Conservation (phyloP, 2,113 vertebrate genomes). For the Psammodynastes pulverulentus region DNA sequence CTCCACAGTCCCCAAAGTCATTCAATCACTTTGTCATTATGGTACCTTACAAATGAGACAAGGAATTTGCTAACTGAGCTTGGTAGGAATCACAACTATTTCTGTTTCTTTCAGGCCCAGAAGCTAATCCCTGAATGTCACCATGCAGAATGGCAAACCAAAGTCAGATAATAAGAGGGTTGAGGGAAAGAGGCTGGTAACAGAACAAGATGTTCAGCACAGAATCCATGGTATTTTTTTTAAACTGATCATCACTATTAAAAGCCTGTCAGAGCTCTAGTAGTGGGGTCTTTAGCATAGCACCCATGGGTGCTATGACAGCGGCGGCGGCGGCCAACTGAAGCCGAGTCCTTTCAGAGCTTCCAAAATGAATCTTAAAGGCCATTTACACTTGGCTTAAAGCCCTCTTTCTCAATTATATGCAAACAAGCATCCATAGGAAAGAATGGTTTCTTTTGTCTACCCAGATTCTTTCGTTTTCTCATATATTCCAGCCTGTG, state of each 20-base stretch:
- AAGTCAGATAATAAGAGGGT: neutral
- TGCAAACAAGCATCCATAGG: neutral
- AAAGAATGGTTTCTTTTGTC: neutral
- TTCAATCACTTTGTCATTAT: conserved; percentile 6
- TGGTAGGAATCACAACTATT: neutral
- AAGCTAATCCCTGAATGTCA: fast-evolving
- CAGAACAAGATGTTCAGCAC: neutral
- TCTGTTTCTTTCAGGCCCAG: neutral
- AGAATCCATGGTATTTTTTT: neutral
- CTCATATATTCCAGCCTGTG: neutral
- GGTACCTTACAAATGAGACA: conserved; percentile 18
- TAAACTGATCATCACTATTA: neutral
- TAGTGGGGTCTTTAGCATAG: neutral
- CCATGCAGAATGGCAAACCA: neutral
- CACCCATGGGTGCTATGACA: neutral
- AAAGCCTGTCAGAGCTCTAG: neutral
- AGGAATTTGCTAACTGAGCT: neutral
- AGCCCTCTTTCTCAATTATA: neutral
- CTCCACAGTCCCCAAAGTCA: neutral
- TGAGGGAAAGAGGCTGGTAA: neutral
- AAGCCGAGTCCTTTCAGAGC: neutral
- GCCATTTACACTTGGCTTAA: neutral
- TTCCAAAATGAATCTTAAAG: neutral
- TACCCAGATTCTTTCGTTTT: neutral
- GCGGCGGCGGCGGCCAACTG: neutral